Evolutionary conservation across 2,797 vertebrate species (phyloP).

Genomic region (Rhynchonycteris naso): DNA sequence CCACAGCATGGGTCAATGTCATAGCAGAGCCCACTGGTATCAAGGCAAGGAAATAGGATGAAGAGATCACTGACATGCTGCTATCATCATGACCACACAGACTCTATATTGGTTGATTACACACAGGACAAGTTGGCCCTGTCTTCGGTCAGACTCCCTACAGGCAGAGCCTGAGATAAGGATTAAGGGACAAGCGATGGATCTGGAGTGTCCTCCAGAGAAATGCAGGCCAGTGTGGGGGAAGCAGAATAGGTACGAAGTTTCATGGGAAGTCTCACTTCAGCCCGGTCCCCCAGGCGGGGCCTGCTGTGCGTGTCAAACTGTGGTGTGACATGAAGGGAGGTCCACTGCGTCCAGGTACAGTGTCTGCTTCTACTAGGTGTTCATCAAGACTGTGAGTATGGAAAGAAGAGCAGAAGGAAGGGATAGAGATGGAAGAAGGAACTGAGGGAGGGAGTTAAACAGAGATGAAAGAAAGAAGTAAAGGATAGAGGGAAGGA

Average conservation of each 20-base stretch:
- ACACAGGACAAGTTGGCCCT: not conserved
- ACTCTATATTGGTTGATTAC: not conserved
- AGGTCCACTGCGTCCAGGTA: not conserved
- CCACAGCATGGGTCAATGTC: not conserved
- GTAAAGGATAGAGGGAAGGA: not conserved
- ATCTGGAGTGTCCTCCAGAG: not conserved
- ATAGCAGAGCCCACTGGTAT: not conserved
- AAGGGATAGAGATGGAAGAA: too few relatives aligned
- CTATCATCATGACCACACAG: rapidly evolving
- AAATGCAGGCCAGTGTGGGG: not conserved
- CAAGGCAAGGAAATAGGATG: not conserved
- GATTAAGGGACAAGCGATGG: not conserved
- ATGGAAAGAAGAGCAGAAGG: not conserved
- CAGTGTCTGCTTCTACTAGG: not conserved
- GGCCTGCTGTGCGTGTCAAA: not conserved
- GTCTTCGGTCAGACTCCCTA: not conserved
- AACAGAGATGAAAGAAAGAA: not conserved
- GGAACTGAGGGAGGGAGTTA: not conserved
- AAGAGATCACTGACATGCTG: not conserved
- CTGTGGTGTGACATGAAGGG: rapidly evolving
- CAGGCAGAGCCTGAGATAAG: not conserved
- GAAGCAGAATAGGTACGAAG: not conserved
- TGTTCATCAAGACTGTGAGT: not conserved
- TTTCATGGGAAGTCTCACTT: not conserved
- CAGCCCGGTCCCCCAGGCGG: not conserved